Evolutionary conservation across 2,888 invertebrate genomes (phyloP), one percentile per base, ranked within the genome.

Genomic region (Pollenia griseotomentosa): DNA sequence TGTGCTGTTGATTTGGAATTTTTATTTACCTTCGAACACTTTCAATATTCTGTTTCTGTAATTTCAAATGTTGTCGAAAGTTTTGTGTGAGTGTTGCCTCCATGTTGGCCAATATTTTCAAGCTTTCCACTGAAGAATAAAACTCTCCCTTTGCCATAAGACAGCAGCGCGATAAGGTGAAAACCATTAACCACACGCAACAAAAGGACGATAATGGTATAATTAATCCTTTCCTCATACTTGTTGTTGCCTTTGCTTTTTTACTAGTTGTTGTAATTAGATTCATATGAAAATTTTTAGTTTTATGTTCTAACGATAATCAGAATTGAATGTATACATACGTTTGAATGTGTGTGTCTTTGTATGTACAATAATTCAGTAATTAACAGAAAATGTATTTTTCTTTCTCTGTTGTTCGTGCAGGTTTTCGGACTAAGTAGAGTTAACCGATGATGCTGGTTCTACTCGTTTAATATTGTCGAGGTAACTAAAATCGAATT

Each of bases 121-220:
- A 80, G 3, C 77, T 90, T 44, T 91, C 90, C 16, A 89, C 88
- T 1, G 91, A 92, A 23, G 92, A 92, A 70, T 90, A 91, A 51
- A 89, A 91, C 74, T 91, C 91, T 12, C 85, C 90, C 66, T 82
- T 63, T 14, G 48, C 74, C 68, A 23, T 46, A 8, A 57, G 68
- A 7, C 10, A 33, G 19, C 40, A 61, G 14, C 11, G 19, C 11
- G 23, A 68, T 1, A 16, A 85, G 4, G 14, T 74, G 0, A 19
- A 61, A 33, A 6, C 33, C 1, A 40, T 53, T 12, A 65, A 57
- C 3, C 61, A 66, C 46, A 82, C 14, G 55, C 70, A 46, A 63
- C 14, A 70, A 46, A 68, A 23, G 19, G 42, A 82, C 12, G 53
- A 65, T 23, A 23, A 2, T 23, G 23, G 23, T 82, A 40, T 59